Evolutionary conservation across 2,113 vertebrate species (phyloP).

Genomic region (Hippocampus zosterae): DNA sequence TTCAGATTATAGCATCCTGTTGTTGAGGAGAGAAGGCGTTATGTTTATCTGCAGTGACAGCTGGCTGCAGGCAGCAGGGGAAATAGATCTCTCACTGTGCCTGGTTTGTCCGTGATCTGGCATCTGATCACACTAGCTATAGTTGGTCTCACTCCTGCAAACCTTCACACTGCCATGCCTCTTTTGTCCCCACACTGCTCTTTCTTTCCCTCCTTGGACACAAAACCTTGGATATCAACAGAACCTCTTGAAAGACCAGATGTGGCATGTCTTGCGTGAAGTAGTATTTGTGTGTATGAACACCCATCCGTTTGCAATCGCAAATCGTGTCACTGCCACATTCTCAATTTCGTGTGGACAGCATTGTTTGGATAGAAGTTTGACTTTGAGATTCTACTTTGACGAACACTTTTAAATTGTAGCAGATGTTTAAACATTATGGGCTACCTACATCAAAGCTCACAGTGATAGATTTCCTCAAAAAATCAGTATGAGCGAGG

Average conservation of each 20-base stretch:
- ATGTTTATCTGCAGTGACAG: slow-evolving; percentile 64
- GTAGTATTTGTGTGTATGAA: slow-evolving; percentile 2
- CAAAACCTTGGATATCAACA: background rate
- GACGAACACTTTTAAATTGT: background rate
- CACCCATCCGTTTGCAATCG: background rate
- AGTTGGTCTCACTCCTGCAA: slow-evolving; percentile 20
- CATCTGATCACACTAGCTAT: slow-evolving; percentile 57
- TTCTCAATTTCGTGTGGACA: background rate
- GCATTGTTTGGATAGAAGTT: background rate
- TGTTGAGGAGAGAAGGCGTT: slow-evolving; percentile 53
- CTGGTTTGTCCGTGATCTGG: slow-evolving; percentile 58
- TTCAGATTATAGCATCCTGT: slow-evolving; percentile 53
- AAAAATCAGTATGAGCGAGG: background rate
- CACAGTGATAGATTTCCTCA: background rate
- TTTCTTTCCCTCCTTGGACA: background rate
- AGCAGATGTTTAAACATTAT: background rate
- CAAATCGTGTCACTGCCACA: background rate
- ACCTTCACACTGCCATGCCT: slow-evolving; percentile 20
- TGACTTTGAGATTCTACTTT: background rate
- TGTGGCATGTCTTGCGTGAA: slow-evolving; percentile 8
- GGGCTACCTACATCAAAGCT: background rate
- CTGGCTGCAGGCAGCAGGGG: slow-evolving; percentile 57
- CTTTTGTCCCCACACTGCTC: background rate
- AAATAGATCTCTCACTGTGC: slow-evolving; percentile 60
- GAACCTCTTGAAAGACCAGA: background rate